A percentile compares a stretch with the other conserved stretches of the same genome.
These are phyloP conservation scores for Zosterops lateralis DNA, from an alignment of 2,113 vertebrate species.

Conservation along the genomic window DNA sequence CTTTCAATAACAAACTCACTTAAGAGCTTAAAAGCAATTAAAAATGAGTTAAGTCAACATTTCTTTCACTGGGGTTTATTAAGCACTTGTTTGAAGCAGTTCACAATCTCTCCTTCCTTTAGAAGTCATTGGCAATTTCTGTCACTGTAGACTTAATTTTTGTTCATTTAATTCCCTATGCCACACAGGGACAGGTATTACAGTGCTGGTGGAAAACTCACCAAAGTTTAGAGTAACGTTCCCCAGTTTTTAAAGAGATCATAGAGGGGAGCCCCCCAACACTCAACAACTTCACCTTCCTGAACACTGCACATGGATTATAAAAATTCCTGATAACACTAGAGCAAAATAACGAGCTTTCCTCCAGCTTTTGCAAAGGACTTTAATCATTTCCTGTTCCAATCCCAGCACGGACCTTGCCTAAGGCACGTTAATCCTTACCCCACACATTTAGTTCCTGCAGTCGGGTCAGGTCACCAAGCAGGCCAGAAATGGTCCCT, in stretches of 20 bases:
- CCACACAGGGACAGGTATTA: not conserved
- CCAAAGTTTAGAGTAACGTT: not conserved
- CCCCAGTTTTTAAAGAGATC: not conserved
- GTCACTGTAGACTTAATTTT: not conserved
- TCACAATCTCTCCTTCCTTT: not conserved
- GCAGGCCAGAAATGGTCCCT: not conserved
- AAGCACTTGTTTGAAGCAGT: not conserved
- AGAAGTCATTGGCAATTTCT: not conserved
- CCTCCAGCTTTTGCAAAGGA: not conserved
- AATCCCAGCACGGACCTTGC: not conserved
- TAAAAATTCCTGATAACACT: not conserved
- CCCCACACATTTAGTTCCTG: not conserved
- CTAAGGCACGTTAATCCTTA: not conserved
- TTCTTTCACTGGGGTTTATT: not conserved
- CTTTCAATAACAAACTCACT: not conserved
- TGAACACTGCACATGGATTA: not conserved
- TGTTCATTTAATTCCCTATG: not conserved
- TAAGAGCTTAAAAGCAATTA: not conserved
- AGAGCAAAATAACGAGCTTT: not conserved
- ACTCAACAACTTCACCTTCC: not conserved
- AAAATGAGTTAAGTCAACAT: not conserved
- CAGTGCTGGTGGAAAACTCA: not conserved
- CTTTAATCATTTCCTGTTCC: not conserved
- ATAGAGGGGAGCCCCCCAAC: not conserved
- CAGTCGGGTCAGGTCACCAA: not conserved